These are phyloP conservation scores for Lepidurus apus DNA, from an alignment of 1,140 invertebrate genomes.

Conservation along the genomic window DNA sequence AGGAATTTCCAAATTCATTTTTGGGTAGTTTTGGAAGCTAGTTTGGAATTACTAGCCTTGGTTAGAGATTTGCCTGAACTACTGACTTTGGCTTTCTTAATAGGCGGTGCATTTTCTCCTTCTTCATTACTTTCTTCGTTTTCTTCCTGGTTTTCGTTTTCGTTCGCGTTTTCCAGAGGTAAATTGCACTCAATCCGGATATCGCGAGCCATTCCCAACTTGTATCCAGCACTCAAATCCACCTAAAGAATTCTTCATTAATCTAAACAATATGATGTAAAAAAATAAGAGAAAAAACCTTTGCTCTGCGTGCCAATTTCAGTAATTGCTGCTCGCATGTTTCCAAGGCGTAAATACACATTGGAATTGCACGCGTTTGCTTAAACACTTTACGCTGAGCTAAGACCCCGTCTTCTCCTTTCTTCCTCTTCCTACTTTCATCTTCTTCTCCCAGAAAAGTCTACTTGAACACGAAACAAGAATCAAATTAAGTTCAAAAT, in stretches of 20 bases:
- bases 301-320: background rate
- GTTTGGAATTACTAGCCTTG: background rate
- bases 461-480: background rate
- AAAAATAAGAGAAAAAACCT: too few species aligned
- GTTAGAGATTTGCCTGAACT: background rate
- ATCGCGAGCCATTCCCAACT: conserved; percentile 2
- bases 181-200: background rate
- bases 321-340: background rate
- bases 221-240: background rate
- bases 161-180: background rate
- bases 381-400: background rate
- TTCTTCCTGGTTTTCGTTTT: background rate
- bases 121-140: background rate
- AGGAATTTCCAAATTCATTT: background rate
- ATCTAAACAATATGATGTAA: background rate
- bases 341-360: background rate
- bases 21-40: background rate
- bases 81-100: background rate
- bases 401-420: background rate
- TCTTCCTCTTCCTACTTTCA: background rate
- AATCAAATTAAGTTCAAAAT: background rate
- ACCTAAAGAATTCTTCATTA: background rate
- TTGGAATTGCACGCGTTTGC: background rate
- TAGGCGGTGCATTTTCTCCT: background rate
- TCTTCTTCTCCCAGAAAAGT: background rate